A percentile compares a stretch with the other conserved stretches of the same genome.
Evolutionary conservation across 2,888 invertebrate genomes (phyloP).

Genomic region (Trisateles emortualis): DNA sequence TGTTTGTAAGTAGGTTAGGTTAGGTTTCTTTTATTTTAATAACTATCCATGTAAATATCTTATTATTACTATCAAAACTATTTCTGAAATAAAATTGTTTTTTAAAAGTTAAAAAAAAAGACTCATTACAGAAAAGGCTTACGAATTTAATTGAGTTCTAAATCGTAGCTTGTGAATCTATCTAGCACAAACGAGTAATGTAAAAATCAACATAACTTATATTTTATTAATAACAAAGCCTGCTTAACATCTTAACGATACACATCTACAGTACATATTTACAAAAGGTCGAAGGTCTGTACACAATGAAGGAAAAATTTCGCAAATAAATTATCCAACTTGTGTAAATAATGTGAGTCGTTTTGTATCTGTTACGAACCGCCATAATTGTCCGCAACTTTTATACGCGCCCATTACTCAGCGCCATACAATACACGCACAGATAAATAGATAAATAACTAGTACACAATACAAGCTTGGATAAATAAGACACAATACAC

Average conservation of each 20-base stretch:
- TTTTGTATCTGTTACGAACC: constrained; percentile 57
- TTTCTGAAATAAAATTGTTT: no score
- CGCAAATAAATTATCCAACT: constrained; percentile 53
- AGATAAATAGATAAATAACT: constrained; percentile 19
- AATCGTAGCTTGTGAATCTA: not conserved
- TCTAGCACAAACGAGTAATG: not conserved
- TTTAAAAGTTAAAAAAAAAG: no score
- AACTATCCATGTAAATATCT: no score
- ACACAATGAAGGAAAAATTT: constrained; percentile 43
- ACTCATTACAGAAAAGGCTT: no score
- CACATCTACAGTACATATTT: constrained; percentile 19
- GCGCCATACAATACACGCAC: constrained; percentile 33
- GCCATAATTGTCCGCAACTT: constrained; percentile 44
- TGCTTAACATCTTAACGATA: constrained; percentile 11
- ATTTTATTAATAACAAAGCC: constrained; percentile 3
- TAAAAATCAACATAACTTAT: not conserved
- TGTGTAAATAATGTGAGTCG: constrained; percentile 55
- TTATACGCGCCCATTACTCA: constrained; percentile 41
- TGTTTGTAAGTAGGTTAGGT: no score
- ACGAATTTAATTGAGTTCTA: no score
- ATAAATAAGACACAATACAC: constrained; percentile 1
- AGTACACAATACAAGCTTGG: not conserved
- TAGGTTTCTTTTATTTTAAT: no score
- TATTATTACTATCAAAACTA: no score
- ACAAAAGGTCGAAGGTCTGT: constrained; percentile 30